Base-by-base conservation (phyloP, 1,140 invertebrate genomes). In the Listronotus oregonensis region DNA sequence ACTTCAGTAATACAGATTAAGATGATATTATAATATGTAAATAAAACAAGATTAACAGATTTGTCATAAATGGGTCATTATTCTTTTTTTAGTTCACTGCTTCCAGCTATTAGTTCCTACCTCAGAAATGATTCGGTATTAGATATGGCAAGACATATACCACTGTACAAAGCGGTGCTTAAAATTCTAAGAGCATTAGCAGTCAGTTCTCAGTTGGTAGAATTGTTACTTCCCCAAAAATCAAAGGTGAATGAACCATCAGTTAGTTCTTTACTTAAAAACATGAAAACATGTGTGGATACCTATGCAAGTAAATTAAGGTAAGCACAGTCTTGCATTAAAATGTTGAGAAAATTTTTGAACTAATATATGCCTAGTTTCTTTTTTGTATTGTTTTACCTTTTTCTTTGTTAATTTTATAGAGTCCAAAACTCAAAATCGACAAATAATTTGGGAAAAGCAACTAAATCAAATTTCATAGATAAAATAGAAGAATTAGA, bases 61-160 rank as follows among this genome's bases (percentile, higher is more conserved):
- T n/a, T n/a, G n/a, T n/a, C n/a, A n/a, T n/a, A n/a, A n/a, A n/a
- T n/a, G n/a, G n/a, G n/a, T n/a, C n/a, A n/a, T n/a, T n/a, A n/a
- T n/a, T n/a, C n/a, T 37, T 39, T 6, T 66, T 66, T 52, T 27
- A 96, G 94, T 21, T 94, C 93, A 71, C 82, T 97, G 1, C 84
- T 96, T 40, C 89, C 93, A 15, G 93, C 93, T 10, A 85, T 97
- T 7, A 92, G 92, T 62, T 96, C 93, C 0, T 97, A 98, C 73
- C 83, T 98, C 21, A 85, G 93, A 69, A 97, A 98, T 75, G 95
- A 97, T 79, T 97, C 95, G 32, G 94, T 97, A 51, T 79, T 97
- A 73, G 95, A 97, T 78, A 96, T 97, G 90, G 93, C 95, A 6
- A 85, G 94, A 10, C 94, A 97, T 79, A 94, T 96, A 77, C 93